Evolutionary conservation across 2,113 vertebrate species (phyloP), one percentile per base, ranked within the genome.

Genomic region (Platysteira castanea): DNA sequence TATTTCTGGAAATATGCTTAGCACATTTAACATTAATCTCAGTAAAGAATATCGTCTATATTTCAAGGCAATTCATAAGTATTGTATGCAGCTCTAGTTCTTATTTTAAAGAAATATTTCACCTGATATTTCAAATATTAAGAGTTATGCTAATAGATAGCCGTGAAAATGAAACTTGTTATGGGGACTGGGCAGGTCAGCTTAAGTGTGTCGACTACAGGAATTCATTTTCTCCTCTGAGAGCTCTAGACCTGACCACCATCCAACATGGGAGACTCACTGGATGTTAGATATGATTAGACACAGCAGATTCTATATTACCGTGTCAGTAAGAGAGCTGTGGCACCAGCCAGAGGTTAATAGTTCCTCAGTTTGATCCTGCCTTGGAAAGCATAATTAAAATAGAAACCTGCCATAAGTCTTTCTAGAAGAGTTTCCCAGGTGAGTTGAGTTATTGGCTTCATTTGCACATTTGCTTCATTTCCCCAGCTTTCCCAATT

Each of bases 1-100:
- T 88, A 10, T 88, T 94, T 89, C 82, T 85, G 67, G 53, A 93
- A 93, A 76, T 57, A 64, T 12, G 49, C 35, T 86, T 84, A 69
- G 15, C 22, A 68, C 6, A 60, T 82, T 84, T 69, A 65, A 31
- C 83, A 86, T 76, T 93, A 79, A 56, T 82, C 76, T 89, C 52
- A 60, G 11, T 56, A 76, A 82, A 91, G 84, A 53, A 16, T 15
- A 33, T 37, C 39, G 71, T 80, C n/a, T 35, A 1, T 30, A 87
- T 76, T 87, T 91, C 78, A 85, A 76, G 26, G 50, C 4, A 83
- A 76, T 46, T 53, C 59, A 83, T 41, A 65, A 41, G 44, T 75
- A 78, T 9, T 53, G 16, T 60, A 14, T 24, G 12, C 49, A 76
- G 28, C 10, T 79, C 27, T 28, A 57, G 6, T 37, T 84, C 44